phyloP scores from a whole-genome alignment of 2,797 vertebrate species.

The Hapalemur alaotrensis region DNA sequence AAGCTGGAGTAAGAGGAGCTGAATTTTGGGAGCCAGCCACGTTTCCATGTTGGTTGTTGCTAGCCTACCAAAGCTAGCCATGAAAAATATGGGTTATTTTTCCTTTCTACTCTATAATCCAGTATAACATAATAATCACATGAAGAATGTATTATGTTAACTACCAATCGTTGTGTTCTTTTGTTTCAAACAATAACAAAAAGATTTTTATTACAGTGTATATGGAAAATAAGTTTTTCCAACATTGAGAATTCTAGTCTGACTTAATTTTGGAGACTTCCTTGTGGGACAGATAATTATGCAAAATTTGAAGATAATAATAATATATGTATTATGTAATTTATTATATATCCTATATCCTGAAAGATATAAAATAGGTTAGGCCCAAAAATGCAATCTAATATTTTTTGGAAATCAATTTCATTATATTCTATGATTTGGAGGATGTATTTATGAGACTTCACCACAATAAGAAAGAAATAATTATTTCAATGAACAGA shows the following conservation, averaged over 20 bases:
- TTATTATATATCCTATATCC: not conserved
- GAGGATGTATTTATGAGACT: not conserved
- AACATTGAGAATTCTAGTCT: not conserved
- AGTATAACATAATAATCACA: not conserved
- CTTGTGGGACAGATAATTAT: not conserved
- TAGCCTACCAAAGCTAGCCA: not conserved
- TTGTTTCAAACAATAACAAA: not conserved
- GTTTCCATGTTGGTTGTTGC: not conserved
- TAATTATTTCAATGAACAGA: not conserved
- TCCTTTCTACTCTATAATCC: not conserved
- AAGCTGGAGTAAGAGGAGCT: not conserved
- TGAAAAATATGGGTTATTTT: not conserved
- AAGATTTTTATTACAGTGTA: no score
- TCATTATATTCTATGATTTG: not conserved
- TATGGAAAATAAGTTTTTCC: not conserved
- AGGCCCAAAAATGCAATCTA: not conserved
- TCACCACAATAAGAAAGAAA: not conserved
- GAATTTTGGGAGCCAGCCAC: no score
- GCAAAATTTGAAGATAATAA: not conserved
- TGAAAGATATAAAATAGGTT: not conserved
- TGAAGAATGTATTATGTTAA: not conserved
- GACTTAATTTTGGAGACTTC: not conserved
- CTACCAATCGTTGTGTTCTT: not conserved
- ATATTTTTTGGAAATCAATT: not conserved
- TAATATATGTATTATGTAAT: not conserved